Evolutionary conservation across 2,888 invertebrate species (phyloP).

Genomic region (Caenorhabditis sp.): DNA sequence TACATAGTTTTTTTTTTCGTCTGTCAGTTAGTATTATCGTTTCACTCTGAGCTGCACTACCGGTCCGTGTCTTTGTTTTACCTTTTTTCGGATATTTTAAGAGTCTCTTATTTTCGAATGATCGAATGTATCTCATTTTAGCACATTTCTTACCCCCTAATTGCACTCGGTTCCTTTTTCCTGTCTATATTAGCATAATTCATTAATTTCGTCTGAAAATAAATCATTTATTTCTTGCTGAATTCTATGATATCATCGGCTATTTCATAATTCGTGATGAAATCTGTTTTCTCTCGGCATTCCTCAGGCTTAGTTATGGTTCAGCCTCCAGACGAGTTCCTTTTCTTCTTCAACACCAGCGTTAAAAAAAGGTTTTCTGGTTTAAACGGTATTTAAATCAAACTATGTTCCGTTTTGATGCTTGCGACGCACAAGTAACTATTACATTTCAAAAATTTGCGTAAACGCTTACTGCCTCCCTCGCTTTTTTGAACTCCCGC

Average conservation of each 20-base stretch:
- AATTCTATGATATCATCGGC: background rate
- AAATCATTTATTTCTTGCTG: background rate
- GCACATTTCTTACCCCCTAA: conserved; percentile 28
- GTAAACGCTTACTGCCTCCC: too few relatives aligned
- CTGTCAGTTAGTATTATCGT: background rate
- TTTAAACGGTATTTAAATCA: too few relatives aligned
- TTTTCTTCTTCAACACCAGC: too few relatives aligned
- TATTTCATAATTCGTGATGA: background rate
- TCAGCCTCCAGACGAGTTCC: background rate
- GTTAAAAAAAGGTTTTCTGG: too few relatives aligned
- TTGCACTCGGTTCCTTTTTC: conserved; percentile 32
- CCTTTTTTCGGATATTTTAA: conserved; percentile 6
- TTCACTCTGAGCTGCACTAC: background rate
- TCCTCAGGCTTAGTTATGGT: background rate
- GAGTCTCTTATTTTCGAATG: background rate
- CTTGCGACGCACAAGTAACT: too few relatives aligned
- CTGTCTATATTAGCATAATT: conserved; percentile 34
- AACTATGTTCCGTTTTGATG: too few relatives aligned
- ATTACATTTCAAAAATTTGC: too few relatives aligned
- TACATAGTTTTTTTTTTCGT: conserved; percentile 24
- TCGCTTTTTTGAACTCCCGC: conserved; percentile 13
- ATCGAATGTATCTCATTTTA: conserved; percentile 35
- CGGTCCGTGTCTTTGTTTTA: conserved; percentile 9
- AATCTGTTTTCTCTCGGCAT: background rate
- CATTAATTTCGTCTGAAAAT: background rate